Base-by-base conservation (phyloP, 2,888 invertebrate genomes). In the Caenorhabditis sinica region DNA sequence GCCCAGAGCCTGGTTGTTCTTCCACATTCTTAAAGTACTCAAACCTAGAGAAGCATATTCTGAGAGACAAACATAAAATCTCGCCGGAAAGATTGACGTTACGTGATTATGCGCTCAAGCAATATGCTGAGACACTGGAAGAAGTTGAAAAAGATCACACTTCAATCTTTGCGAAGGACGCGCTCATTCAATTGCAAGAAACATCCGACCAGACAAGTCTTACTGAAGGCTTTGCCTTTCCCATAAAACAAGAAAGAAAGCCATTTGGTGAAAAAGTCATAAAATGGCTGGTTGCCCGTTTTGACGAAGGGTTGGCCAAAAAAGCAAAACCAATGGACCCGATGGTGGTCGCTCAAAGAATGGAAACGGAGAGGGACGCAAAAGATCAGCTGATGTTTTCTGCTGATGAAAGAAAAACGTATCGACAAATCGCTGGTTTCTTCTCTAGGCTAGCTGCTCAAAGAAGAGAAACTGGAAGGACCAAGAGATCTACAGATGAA, bases 241-340 rank as follows among this genome's bases (percentile, higher is more conserved):
- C 49, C 1, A 6, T 11, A 23, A 49, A 53, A 13, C 69, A 71
- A 25, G 20, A 6, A 4, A 15, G 69, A 20, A 68, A 33, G 33
- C 68, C 68, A 20, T 68, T 68, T 13, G 68, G 49, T 33, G 4
- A n/a, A n/a, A 2, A 68, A 13, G 68, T 68, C 3, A 33, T 49
- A 8, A 13, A 33, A 40, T 68, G 9, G 9, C 23, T 68, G 33
- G 8, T 33, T 1, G 33, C 17, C 9, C 33, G 68, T 28, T 68
- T 68, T 17, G 53, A 68, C 1, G 68, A 68, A 65, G 65, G 65
- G 17, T 17, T 65, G 1, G 1, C 8, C 0, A 63, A 63, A 23
- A 43, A 43, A 8, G 45, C 15, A 17, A 63, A 63, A 17, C 20
- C 43, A 65, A 8, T 65, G 2, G 65, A 65, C 17, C 65, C 65